These are phyloP conservation scores for Bombyx mandarina DNA, from an alignment of 1,140 invertebrate genomes.

Conservation along the genomic window DNA sequence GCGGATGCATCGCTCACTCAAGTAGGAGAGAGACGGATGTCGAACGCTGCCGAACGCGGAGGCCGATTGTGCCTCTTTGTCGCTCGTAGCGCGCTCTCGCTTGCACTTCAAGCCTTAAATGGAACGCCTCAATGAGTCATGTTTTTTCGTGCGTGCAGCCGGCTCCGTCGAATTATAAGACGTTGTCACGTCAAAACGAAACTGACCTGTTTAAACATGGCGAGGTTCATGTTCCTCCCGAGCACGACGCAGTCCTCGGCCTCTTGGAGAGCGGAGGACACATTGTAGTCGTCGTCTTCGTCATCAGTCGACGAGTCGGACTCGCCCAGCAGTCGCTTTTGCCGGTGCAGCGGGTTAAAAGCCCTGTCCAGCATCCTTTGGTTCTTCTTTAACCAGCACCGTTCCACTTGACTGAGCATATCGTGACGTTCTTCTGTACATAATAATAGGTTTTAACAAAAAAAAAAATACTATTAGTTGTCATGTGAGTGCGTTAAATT, in stretches of 20 bases:
- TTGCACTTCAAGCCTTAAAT: no score
- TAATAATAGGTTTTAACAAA: slow-evolving; percentile 4
- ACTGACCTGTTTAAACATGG: slow-evolving; percentile 77
- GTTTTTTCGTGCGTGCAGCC: no score
- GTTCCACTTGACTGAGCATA: slow-evolving; percentile 82
- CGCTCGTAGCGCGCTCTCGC: no score
- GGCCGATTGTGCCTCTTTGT: no score
- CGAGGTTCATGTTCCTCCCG: slow-evolving; percentile 86
- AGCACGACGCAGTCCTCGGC: slow-evolving; percentile 84
- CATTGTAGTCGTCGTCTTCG: slow-evolving; percentile 51
- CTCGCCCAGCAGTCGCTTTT: slow-evolving; percentile 28
- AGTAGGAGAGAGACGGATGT: no score
- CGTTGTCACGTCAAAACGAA: neutral
- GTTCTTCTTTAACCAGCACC: slow-evolving; percentile 78
- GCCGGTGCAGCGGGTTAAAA: slow-evolving; percentile 63
- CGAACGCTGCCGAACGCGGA: no score
- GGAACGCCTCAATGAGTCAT: no score
- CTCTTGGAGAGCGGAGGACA: slow-evolving; percentile 70
- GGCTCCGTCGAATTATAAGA: no score
- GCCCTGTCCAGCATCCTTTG: slow-evolving; percentile 69
- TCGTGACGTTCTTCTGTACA: slow-evolving; percentile 78
- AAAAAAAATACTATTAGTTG: neutral
- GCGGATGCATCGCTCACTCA: no score
- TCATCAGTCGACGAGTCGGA: slow-evolving; percentile 43
- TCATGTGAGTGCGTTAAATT: no score